A percentile compares a stretch with the other conserved stretches of the same genome.
phyloP scores from a whole-genome alignment of 2,113 vertebrate species.

The Dendropsophus ebraccatus region DNA sequence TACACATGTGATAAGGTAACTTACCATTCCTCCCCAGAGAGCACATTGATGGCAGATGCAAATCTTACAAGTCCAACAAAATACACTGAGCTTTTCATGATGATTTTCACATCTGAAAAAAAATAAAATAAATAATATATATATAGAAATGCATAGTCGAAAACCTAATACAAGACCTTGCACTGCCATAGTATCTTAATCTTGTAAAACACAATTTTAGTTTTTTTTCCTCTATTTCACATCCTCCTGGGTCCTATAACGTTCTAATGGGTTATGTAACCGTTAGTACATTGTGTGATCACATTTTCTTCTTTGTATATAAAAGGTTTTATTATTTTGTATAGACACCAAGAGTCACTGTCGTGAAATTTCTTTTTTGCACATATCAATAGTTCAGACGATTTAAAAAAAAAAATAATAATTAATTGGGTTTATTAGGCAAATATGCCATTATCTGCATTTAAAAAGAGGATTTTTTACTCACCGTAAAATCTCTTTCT shows the following conservation, averaged over 20 bases:
- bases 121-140: neutral
- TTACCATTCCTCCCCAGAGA: constrained; percentile 98
- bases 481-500: too few species aligned
- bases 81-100: constrained; percentile 97
- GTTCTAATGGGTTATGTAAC: neutral
- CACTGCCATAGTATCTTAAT: neutral
- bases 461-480: too few species aligned
- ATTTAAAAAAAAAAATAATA: too few species aligned
- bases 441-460: too few species aligned
- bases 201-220: neutral
- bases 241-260: neutral
- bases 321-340: too few species aligned
- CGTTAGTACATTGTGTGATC: neutral
- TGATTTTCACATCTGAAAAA: constrained; percentile 94
- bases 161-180: too few species aligned
- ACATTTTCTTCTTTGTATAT: neutral
- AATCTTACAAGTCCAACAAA: constrained; percentile 99
- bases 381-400: too few species aligned
- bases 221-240: neutral
- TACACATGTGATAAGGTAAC: too few species aligned
- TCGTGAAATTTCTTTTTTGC: too few species aligned
- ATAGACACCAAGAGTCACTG: too few species aligned
- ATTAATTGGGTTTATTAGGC: too few species aligned
- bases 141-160: neutral
- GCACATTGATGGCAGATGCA: constrained; percentile 99